Percentiles rank a stretch among this genome's conserved stretches.
Conservation (phyloP, 2,113 vertebrate species). For the Burhinus bistriatus region DNA sequence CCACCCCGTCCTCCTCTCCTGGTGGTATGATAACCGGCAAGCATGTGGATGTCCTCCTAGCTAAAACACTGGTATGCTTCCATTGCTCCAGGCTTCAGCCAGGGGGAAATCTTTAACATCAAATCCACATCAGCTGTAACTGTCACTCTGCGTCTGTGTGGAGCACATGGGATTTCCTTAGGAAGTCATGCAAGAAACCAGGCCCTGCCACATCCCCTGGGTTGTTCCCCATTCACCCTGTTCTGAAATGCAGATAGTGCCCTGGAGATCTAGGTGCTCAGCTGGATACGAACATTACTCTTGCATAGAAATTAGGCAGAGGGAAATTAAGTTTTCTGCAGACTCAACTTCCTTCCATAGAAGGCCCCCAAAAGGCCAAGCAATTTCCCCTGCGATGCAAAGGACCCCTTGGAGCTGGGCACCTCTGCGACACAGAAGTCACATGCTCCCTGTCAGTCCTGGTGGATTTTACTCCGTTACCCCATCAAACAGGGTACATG, state of each 20-base stretch:
- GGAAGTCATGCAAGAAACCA: not conserved
- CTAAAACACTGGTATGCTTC: not conserved
- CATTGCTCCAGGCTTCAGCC: not conserved
- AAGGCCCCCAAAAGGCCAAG: not conserved
- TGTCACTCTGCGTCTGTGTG: not conserved
- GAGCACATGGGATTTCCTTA: not conserved
- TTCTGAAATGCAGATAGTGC: not conserved
- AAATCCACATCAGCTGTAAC: not conserved
- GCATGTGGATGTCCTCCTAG: not conserved
- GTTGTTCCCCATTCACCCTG: not conserved
- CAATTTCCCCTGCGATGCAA: not conserved
- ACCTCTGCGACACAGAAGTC: accelerated
- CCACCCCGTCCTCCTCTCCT: not conserved
- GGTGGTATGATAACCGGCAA: not conserved
- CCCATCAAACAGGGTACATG: not conserved
- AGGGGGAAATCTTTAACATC: not conserved
- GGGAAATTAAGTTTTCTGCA: not conserved
- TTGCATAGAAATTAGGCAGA: not conserved
- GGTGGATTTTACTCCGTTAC: not conserved
- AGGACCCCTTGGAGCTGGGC: not conserved
- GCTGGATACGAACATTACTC: not conserved
- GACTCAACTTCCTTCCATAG: not conserved
- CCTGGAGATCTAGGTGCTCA: not conserved
- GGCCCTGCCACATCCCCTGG: not conserved
- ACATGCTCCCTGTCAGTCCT: accelerated